A percentile compares a stretch with the other conserved stretches of the same genome.
phyloP scores from a whole-genome alignment of 2,113 vertebrate species.

The Atherinomorus stipes region DNA sequence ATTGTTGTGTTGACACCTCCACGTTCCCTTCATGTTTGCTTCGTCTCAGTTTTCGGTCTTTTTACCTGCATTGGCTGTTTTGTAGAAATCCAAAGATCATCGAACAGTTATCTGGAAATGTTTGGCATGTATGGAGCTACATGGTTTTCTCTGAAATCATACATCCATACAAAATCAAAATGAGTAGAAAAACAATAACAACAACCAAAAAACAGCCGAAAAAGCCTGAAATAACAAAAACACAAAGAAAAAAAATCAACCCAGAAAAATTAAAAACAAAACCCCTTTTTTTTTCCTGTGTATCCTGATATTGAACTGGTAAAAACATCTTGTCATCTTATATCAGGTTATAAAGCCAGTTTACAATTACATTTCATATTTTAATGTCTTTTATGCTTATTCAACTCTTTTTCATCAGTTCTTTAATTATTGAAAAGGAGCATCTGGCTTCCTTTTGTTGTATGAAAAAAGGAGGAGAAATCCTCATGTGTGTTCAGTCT shows the following conservation, averaged over 20 bases:
- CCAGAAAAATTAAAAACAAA: conserved; percentile 47
- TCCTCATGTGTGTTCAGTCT: conserved; percentile 52
- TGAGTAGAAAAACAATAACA: conserved; percentile 61
- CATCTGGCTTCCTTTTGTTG: conserved; percentile 58
- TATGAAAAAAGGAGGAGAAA: conserved; percentile 64
- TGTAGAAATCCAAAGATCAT: conserved; percentile 60
- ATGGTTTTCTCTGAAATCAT: conserved; percentile 60
- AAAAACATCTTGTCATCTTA: conserved; percentile 45
- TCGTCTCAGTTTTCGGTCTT: conserved; percentile 73
- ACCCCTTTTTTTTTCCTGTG: conserved; percentile 66
- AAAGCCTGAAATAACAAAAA: not conserved
- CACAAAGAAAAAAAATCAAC: conserved; percentile 51
- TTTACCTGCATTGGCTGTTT: conserved; percentile 57
- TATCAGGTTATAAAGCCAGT: conserved; percentile 67
- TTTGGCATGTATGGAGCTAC: conserved; percentile 66
- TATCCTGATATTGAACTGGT: conserved; percentile 72
- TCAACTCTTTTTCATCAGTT: conserved; percentile 52
- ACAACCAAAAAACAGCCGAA: not conserved
- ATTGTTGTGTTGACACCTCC: conserved; percentile 55
- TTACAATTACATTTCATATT: conserved; percentile 30
- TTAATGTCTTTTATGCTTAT: conserved; percentile 52
- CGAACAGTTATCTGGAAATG: conserved; percentile 63
- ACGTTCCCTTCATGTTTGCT: conserved; percentile 41
- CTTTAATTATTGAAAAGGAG: conserved; percentile 71
- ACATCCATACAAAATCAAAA: conserved; percentile 73